A percentile compares a stretch with the other conserved stretches of the same genome.
Evolutionary conservation across 64 coral and sea anemone genomes (phyloP).

Genomic region (Stichodactyla helianthus): DNA sequence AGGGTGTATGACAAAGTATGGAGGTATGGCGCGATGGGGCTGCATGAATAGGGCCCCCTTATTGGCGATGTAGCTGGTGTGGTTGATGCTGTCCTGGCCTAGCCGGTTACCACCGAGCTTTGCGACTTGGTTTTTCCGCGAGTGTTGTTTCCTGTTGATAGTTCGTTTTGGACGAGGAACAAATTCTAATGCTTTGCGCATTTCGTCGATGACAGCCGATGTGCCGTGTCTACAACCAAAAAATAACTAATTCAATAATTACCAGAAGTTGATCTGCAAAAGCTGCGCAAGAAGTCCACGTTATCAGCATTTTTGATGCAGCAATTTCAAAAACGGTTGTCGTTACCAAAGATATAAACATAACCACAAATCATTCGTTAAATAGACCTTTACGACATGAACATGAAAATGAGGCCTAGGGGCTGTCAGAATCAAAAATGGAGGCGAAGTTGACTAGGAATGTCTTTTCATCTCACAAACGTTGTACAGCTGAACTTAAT

Average conservation of each 20-base stretch:
- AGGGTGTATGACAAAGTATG: conserved; percentile 56
- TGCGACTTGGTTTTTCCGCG: conserved; percentile 13
- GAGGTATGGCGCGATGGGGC: conserved; percentile 30
- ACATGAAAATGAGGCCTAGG: no score
- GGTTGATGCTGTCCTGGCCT: background rate
- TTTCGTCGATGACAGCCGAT: conserved; percentile 10
- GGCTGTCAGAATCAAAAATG: no score
- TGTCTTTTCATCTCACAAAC: no score
- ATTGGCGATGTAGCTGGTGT: background rate
- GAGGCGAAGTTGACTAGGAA: no score
- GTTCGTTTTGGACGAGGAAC: conserved; percentile 12
- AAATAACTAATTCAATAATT: background rate
- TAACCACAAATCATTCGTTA: no score
- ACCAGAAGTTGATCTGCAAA: background rate
- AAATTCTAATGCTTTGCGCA: conserved; percentile 24
- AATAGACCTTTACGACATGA: no score
- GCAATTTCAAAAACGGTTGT: no score
- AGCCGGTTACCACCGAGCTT: background rate
- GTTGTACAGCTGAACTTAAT: no score
- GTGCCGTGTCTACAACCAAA: conserved; percentile 24
- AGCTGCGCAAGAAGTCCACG: no score
- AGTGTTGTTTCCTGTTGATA: background rate
- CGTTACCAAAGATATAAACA: no score
- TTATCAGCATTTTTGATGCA: no score
- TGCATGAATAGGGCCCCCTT: conserved; percentile 52